Percentiles rank a stretch among this genome's conserved stretches.
These are phyloP conservation scores for Pelusios castaneus DNA, from an alignment of 2,113 vertebrate genomes.

Conservation along the genomic window DNA sequence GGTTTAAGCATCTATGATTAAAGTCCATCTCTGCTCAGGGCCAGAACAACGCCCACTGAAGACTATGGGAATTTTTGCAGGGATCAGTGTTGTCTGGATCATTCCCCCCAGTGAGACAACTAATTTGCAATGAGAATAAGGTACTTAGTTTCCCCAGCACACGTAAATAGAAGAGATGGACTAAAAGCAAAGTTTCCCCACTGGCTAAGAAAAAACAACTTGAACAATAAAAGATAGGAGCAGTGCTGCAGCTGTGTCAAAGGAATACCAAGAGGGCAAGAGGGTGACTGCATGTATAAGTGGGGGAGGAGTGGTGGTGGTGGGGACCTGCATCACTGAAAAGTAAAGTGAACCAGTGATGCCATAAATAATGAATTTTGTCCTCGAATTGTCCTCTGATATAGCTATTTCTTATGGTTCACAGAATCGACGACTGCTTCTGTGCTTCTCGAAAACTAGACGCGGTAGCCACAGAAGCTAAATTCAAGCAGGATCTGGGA, in stretches of 20 bases:
- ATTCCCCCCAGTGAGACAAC: not conserved
- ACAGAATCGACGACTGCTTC: constrained; percentile 96
- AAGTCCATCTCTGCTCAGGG: not conserved
- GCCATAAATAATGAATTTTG: not conserved
- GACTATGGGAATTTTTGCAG: not conserved
- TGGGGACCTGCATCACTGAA: constrained; percentile 16
- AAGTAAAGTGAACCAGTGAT: not conserved
- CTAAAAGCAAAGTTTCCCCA: not conserved
- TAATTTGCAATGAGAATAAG: not conserved
- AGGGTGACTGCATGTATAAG: not conserved
- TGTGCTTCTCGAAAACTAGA: constrained; percentile 96
- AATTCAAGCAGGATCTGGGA: constrained; percentile 98
- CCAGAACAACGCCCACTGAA: constrained; percentile 35
- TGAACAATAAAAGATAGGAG: not conserved
- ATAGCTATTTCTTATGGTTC: constrained; percentile 14
- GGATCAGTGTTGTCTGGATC: not conserved
- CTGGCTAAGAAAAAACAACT: not conserved
- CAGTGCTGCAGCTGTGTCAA: constrained; percentile 15
- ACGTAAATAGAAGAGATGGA: not conserved
- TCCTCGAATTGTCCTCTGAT: constrained; percentile 21
- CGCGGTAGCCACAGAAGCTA: constrained; percentile 93
- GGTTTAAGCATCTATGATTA: not conserved
- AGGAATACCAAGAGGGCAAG: not conserved
- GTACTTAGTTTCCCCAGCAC: not conserved
- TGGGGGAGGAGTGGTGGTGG: not conserved